A percentile compares a stretch with the other conserved stretches of the same genome.
These are phyloP conservation scores for Diarsia rubi DNA, from an alignment of 2,888 invertebrate genomes.

Conservation along the genomic window DNA sequence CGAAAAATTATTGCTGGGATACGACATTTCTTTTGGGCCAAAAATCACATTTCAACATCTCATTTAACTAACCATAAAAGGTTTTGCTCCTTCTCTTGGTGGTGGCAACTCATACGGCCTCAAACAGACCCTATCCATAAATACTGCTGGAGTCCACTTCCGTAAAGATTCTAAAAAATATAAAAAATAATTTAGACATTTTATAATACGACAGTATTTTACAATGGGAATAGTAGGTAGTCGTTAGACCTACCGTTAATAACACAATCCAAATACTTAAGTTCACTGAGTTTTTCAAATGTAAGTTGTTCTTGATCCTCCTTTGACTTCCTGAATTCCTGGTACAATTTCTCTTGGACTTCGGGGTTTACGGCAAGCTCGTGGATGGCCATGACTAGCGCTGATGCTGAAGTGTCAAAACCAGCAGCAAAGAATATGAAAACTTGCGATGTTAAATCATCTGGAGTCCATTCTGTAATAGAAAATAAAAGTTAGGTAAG, in stretches of 20 bases:
- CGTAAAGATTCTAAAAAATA: slow-evolving; percentile 83
- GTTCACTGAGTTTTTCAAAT: slow-evolving; percentile 74
- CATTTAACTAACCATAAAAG: slow-evolving; percentile 67
- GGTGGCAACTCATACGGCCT: slow-evolving; percentile 86
- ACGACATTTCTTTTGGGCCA: too few relatives aligned
- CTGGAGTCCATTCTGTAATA: slow-evolving; percentile 82
- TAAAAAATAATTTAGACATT: background rate
- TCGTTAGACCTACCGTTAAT: slow-evolving; percentile 75
- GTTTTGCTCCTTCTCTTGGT: slow-evolving; percentile 78
- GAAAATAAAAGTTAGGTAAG: background rate
- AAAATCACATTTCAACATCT: background rate
- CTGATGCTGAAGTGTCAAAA: slow-evolving; percentile 84
- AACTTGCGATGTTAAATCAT: slow-evolving; percentile 84
- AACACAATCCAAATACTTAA: slow-evolving; percentile 83
- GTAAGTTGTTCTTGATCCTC: slow-evolving; percentile 69
- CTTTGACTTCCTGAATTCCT: slow-evolving; percentile 76
- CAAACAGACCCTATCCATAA: slow-evolving; percentile 87
- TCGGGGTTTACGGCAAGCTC: slow-evolving; percentile 84
- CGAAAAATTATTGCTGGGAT: too few relatives aligned
- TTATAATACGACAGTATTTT: background rate
- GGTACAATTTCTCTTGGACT: slow-evolving; percentile 83
- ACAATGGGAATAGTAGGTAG: background rate
- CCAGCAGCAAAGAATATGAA: slow-evolving; percentile 88
- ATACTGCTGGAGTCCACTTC: slow-evolving; percentile 85
- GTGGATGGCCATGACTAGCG: slow-evolving; percentile 80